Conservation (phyloP, 2,888 invertebrate genomes). For the Cheilosia scutellata region DNA sequence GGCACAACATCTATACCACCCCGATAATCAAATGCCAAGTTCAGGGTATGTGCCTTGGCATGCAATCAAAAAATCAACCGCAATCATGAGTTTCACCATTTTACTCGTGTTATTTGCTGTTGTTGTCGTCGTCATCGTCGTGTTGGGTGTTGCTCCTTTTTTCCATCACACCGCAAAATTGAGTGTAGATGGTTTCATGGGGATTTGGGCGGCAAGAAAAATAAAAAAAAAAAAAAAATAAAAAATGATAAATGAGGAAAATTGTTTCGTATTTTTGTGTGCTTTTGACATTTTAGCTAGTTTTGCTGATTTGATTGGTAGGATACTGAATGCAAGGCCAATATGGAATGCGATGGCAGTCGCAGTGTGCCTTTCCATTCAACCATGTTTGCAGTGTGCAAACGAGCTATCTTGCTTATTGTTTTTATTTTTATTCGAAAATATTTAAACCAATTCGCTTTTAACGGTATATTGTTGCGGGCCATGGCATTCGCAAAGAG, state of each 20-base stretch:
- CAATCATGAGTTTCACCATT: conserved; percentile 60
- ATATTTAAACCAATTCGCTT: too few relatives aligned
- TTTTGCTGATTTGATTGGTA: conserved; percentile 65
- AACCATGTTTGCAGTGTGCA: neutral
- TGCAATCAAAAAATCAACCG: conserved; percentile 74
- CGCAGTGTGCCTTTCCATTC: neutral
- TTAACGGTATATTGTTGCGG: too few relatives aligned
- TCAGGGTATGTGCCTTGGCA: conserved; percentile 63
- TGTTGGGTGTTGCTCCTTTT: conserved; percentile 18
- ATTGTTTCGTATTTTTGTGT: conserved; percentile 34
- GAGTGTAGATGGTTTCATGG: conserved; percentile 33
- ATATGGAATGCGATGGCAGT: neutral
- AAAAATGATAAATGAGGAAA: neutral
- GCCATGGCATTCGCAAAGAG: too few relatives aligned
- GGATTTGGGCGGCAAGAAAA: conserved; percentile 9
- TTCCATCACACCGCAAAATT: conserved; percentile 30
- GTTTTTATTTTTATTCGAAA: neutral
- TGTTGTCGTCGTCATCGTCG: conserved; percentile 1
- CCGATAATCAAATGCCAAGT: conserved; percentile 69
- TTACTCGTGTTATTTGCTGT: conserved; percentile 35
- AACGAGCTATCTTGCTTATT: neutral
- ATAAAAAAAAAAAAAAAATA: conserved; percentile 3
- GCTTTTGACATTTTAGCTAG: conserved; percentile 70
- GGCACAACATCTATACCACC: conserved; percentile 36
- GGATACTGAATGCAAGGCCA: conserved; percentile 24